These are phyloP conservation scores for Zaprionus tsacasi DNA, from an alignment of 1,140 invertebrate genomes.

Conservation along the genomic window DNA sequence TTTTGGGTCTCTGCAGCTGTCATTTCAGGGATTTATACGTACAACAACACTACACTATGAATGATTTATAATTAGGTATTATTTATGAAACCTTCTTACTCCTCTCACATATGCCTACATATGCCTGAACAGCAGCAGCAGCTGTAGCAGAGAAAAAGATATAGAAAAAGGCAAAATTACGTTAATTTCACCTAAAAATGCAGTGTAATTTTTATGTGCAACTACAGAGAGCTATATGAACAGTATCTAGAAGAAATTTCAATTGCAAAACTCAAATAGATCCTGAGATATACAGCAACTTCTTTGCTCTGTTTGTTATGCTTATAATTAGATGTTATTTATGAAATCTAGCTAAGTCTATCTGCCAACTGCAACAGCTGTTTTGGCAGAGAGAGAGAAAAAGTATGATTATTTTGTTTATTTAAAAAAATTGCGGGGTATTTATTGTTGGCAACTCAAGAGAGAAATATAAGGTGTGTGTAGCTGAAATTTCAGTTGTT, in stretches of 20 bases:
- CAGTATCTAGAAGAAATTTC: background rate
- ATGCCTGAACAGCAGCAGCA: constrained; percentile 34
- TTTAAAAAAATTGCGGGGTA: no score
- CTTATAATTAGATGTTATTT: no score
- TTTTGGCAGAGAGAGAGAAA: no score
- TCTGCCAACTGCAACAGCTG: no score
- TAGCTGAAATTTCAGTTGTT: no score
- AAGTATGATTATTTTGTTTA: no score
- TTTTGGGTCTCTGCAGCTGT: constrained; percentile 60
- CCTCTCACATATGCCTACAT: background rate
- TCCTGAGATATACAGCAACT: constrained; percentile 15
- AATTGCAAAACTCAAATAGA: constrained; percentile 4
- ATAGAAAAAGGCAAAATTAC: background rate
- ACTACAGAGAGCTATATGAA: background rate
- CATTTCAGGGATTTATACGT: constrained; percentile 36
- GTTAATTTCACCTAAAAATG: background rate
- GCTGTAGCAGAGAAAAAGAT: constrained; percentile 22
- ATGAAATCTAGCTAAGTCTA: no score
- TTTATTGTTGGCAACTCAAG: no score
- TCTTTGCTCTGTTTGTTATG: background rate
- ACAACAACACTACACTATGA: constrained; percentile 17
- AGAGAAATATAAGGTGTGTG: no score
- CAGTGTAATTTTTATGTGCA: background rate
- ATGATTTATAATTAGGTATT: constrained; percentile 46
- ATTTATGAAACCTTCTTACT: constrained; percentile 18